Evolutionary conservation across 1,140 invertebrate genomes (phyloP).

Genomic region (Apis dorsata): DNA sequence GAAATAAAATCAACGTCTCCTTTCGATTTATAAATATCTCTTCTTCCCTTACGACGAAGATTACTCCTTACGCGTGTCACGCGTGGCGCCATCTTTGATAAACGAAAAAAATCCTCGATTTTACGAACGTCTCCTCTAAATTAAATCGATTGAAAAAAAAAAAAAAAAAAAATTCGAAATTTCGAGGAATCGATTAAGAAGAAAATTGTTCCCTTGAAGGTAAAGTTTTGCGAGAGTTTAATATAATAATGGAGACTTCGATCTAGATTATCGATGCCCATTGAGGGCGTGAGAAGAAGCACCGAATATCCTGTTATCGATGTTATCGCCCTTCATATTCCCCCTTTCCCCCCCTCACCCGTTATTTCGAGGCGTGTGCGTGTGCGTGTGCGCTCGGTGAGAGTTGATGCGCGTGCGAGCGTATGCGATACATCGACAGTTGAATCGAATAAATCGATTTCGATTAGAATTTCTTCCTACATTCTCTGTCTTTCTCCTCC

Average conservation of each 20-base stretch:
- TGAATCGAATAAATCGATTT: constrained; percentile 16
- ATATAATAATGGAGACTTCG: neutral
- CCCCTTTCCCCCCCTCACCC: neutral
- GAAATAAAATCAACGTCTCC: neutral
- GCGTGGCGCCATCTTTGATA: neutral
- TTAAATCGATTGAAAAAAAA: constrained; percentile 4
- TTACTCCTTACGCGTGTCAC: neutral
- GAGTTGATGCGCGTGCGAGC: neutral
- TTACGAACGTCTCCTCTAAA: neutral
- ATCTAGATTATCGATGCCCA: neutral
- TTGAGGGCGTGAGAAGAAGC: constrained; percentile 5
- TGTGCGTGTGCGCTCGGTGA: constrained; percentile 40
- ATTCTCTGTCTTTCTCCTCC: neutral
- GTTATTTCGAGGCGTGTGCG: constrained; percentile 44
- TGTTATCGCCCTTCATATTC: constrained; percentile 28
- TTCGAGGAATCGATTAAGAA: neutral
- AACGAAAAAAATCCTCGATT: neutral
- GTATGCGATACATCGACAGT: neutral
- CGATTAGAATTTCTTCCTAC: neutral
- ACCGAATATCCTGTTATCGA: constrained; percentile 21
- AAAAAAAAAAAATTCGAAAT: neutral
- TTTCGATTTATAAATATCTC: neutral
- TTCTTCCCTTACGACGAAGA: neutral
- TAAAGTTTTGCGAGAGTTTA: neutral
- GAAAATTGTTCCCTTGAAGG: neutral